Evolutionary conservation across 2,797 vertebrate genomes (phyloP).

Genomic region (Catamblyrhynchus diadema): DNA sequence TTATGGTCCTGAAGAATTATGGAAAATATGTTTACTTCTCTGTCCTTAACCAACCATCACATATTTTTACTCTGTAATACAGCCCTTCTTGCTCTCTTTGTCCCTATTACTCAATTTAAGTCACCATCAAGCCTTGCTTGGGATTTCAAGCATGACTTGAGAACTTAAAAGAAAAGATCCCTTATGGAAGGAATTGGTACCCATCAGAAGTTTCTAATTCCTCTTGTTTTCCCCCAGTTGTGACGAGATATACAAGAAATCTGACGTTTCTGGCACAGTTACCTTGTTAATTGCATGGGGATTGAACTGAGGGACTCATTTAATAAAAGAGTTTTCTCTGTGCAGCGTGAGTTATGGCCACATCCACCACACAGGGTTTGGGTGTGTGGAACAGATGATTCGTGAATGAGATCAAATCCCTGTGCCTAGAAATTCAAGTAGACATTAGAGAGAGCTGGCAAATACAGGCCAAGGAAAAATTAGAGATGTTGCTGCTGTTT

Average conservation of each 20-base stretch:
- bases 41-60: not conserved
- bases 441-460: conserved; percentile 1
- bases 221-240: not conserved
- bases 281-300: not conserved
- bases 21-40: not conserved
- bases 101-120: not conserved
- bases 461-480: not conserved
- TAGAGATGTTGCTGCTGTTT: conserved; percentile 16
- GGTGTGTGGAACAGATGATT: not conserved
- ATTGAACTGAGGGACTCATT: not conserved
- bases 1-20: not conserved
- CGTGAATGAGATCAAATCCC: not conserved
- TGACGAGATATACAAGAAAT: not conserved
- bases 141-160: not conserved
- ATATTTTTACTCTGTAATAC: not conserved
- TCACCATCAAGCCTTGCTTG: not conserved
- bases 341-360: not conserved
- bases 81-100: not conserved
- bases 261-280: not conserved
- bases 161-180: not conserved
- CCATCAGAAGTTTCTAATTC: not conserved
- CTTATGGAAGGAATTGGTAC: not conserved
- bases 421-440: not conserved
- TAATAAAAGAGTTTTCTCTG: not conserved
- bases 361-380: not conserved